Base-by-base conservation (phyloP, 2,797 vertebrate genomes). In the Adelosebastes latens region DNA sequence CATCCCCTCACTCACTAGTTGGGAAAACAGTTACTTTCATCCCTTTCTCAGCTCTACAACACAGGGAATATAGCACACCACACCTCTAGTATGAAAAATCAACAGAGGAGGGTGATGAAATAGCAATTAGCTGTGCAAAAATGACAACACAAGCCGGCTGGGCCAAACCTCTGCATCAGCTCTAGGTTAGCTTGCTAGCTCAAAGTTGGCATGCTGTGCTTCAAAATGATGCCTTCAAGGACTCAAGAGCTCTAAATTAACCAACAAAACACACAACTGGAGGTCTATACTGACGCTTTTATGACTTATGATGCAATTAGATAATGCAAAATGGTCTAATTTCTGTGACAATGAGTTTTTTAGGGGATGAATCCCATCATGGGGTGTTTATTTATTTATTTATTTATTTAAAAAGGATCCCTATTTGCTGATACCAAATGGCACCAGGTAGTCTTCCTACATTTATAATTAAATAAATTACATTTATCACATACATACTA, bases 141-240 rank as follows among this genome's bases (percentile, higher is more conserved):
- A n/a, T 58, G 24, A 39, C 36, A 39, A 39, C 25, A 25, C 36
- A 39, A 39, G 11, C 13, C 22, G 55, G 49, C 75, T 72, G 75
- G 85, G 86, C 87, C 89, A 79, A 72, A 88, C 81, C 88, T 81
- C 91, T 89, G 92, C 93, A 91, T 42, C 53, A 81, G 86, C 87
- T 85, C 88, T 87, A 80, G 8, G 72, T 77, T 91, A 93, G 89
- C 91, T 8, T 20, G 77, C 82, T 92, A 93, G 92, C 93, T 90
- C 62, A 89, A 93, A 95, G 91, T 94, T 93, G 84, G 82, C 89
- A 86, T 92, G 79, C 85, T 80, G 79, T 13, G 82, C 80, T 55
- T 66, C n/a, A 12, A 52, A 72, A 68, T 73, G 79, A 90, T 84
- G 75, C 72, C 25, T 34, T 65, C 77, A 52, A 20, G 42, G 80